Evolutionary conservation across 2,888 invertebrate genomes (phyloP).

Genomic region (Drosophila buzzatii): DNA sequence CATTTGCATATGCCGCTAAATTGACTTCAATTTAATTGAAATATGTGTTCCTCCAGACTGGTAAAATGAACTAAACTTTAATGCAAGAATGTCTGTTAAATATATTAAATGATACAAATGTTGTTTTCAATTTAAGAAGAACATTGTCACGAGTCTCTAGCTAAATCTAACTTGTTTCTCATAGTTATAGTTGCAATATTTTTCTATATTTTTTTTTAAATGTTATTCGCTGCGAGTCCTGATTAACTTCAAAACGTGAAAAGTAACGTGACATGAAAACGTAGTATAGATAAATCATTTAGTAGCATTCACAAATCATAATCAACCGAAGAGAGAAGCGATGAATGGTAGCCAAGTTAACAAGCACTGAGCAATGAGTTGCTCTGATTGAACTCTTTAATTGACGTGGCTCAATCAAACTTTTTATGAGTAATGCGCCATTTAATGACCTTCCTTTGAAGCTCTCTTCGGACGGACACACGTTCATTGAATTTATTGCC

Average conservation of each 20-base stretch:
- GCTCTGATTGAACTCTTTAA: constrained; percentile 41
- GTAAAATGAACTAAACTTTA: neutral
- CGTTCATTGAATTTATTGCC: constrained; percentile 57
- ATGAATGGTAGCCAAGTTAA: neutral
- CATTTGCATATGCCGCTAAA: constrained; percentile 19
- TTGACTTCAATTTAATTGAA: neutral
- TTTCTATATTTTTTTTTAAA: no score
- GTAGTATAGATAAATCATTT: constrained; percentile 9
- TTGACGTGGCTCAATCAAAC: constrained; percentile 32
- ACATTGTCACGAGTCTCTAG: neutral
- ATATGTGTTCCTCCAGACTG: neutral
- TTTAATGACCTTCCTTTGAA: constrained; percentile 59
- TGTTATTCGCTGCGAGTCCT: rapidly evolving
- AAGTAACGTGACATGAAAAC: neutral
- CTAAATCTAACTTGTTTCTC: neutral
- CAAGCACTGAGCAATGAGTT: neutral
- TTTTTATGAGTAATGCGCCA: constrained; percentile 33
- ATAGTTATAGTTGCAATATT: no score
- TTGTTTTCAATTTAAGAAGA: no score
- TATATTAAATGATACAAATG: neutral
- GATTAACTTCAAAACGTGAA: neutral
- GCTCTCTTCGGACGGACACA: constrained; percentile 30
- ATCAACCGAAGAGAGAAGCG: neutral
- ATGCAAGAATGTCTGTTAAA: neutral
- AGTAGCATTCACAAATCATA: neutral